Conservation (phyloP, 2,888 invertebrate genomes). For the Macrophya alboannulata region DNA sequence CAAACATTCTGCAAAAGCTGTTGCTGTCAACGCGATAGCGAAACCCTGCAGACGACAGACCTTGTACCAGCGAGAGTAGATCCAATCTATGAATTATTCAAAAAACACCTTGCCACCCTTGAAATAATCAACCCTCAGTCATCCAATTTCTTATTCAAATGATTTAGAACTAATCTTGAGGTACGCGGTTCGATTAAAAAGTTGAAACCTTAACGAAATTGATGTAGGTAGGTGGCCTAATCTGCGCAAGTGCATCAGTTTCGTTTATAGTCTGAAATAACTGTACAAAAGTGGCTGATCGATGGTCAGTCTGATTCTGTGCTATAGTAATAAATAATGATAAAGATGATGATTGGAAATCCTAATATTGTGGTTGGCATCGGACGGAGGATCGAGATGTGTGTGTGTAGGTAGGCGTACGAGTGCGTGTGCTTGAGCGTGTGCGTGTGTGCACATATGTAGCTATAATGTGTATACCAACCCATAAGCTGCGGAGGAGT, state of each 20-base stretch:
- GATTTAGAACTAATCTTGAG: not conserved
- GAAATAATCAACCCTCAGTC: not conserved
- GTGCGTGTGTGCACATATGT: not conserved
- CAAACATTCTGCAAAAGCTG: slow-evolving; percentile 65
- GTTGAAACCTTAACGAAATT: not conserved
- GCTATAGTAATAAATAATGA: slow-evolving; percentile 28
- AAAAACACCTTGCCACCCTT: not conserved
- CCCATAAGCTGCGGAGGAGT: slow-evolving; percentile 31
- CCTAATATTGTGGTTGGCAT: slow-evolving; percentile 68
- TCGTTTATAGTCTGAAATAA: not conserved
- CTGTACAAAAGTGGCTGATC: slow-evolving; percentile 27
- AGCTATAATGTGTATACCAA: not conserved
- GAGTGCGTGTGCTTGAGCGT: not conserved
- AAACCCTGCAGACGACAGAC: not conserved
- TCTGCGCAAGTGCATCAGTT: slow-evolving; percentile 8
- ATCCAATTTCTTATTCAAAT: not conserved
- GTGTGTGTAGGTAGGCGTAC: not conserved
- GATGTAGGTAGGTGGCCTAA: not conserved
- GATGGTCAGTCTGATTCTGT: slow-evolving; percentile 50
- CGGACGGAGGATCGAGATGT: not conserved
- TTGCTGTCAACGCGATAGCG: not conserved
- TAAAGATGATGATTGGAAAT: slow-evolving; percentile 67
- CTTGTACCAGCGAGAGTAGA: not conserved
- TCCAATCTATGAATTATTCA: not conserved
- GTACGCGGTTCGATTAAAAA: slow-evolving; percentile 5